These are phyloP conservation scores for Drosophila littoralis DNA, from an alignment of 1,140 invertebrate species.

Conservation along the genomic window DNA sequence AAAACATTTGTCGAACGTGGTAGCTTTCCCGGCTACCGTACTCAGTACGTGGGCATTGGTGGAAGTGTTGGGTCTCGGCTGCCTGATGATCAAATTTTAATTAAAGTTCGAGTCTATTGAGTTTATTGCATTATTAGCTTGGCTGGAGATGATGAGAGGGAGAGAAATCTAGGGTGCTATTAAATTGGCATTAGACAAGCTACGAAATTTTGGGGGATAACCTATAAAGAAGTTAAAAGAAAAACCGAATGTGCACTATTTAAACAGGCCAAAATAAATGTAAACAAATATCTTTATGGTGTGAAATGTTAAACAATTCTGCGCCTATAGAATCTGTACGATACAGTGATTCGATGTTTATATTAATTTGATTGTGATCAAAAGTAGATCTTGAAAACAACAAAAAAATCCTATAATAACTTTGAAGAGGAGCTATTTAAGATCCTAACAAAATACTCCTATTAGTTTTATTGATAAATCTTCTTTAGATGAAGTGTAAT, in stretches of 20 bases:
- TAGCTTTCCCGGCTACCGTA: conserved; percentile 47
- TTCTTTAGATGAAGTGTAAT: too few relatives aligned
- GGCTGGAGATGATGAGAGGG: conserved; percentile 42
- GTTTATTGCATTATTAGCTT: conserved; percentile 73
- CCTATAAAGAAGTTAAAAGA: conserved; percentile 13
- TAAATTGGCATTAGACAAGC: conserved; percentile 67
- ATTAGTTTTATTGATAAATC: too few relatives aligned
- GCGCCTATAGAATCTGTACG: too few relatives aligned
- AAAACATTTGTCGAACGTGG: conserved; percentile 37
- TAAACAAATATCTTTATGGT: too few relatives aligned
- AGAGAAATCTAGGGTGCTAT: conserved; percentile 55
- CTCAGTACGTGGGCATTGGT: not conserved
- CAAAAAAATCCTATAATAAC: too few relatives aligned
- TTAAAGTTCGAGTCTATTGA: conserved; percentile 42
- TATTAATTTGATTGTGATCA: too few relatives aligned
- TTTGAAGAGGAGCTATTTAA: too few relatives aligned
- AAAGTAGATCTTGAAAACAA: too few relatives aligned
- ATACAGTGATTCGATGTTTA: too few relatives aligned
- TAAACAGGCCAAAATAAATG: too few relatives aligned
- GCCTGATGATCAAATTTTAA: conserved; percentile 60
- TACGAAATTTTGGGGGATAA: conserved; percentile 14
- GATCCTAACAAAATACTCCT: too few relatives aligned
- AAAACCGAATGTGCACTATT: not conserved
- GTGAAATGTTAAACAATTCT: too few relatives aligned
- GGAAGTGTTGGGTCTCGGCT: conserved; percentile 6